Base-by-base conservation (phyloP, 2,888 invertebrate species). In the Ditylenchus weischeri region DNA sequence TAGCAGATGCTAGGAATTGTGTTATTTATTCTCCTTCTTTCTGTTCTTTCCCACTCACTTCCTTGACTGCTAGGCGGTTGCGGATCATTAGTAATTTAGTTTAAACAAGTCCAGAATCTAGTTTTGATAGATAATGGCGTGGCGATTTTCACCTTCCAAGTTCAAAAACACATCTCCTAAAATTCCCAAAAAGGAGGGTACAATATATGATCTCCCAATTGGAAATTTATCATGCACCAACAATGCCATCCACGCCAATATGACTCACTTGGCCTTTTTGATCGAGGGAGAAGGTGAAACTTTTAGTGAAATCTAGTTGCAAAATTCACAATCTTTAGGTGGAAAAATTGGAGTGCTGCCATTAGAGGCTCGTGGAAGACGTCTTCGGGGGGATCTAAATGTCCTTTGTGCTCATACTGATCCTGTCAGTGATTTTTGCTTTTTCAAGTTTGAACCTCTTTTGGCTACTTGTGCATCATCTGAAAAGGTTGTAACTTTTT, bases 111-210 rank as follows among this genome's bases (percentile, higher is more conserved):
- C 43, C 43, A 43, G 43, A 43, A 43, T 43, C 8, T 43, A 43
- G 8, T 43, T 43, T 43, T 8, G 8, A 6, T 8, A 43, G 2
- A 57, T 19, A n/a, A 84, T 84, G 84, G 83, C 84, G 38, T 84
- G 84, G 84, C 78, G 93, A 86, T 94, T 94, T 86, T 93, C 94
- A 88, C 92, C 92, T 84, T 93, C 93, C 72, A 95, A 95, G 86
- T 95, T 92, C 86, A 95, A 94, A 88, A 95, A 95, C 89, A 92
- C 94, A 73, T 90, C 92, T 76, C 93, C 94, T 57, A 92, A 93
- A 83, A 90, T 92, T 82, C 93, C 93, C 50, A 94, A 93, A 84
- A 92, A 92, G 69, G 93, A 94, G 83, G 86, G 90, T 75, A 85
- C 85, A 81, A 88, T 91, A 75, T 88, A 91, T 76, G 93, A 93